A percentile compares a stretch with the other conserved stretches of the same genome.
These are phyloP conservation scores for Menidia beryllina DNA, from an alignment of 2,113 vertebrate genomes.

Conservation along the genomic window DNA sequence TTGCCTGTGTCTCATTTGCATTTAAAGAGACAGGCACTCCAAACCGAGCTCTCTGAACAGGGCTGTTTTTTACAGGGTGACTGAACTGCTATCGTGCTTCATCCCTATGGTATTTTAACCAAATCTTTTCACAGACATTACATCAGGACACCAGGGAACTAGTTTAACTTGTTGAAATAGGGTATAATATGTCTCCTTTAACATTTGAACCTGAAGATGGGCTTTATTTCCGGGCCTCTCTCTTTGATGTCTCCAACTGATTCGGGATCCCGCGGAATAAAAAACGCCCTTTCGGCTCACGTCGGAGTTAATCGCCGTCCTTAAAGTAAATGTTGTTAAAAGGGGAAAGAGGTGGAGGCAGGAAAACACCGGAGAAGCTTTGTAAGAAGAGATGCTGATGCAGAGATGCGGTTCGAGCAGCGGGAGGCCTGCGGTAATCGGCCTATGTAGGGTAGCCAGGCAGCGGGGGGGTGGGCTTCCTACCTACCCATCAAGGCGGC, in stretches of 20 bases:
- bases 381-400: slow-evolving; percentile 30
- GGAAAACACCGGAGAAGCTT: slow-evolving; percentile 34
- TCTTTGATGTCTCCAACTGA: not conserved
- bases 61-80: too few species aligned
- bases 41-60: too few species aligned
- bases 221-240: slow-evolving; percentile 41
- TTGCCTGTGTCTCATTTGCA: too few species aligned
- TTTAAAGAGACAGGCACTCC: too few species aligned
- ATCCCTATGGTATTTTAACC: too few species aligned
- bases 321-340: slow-evolving; percentile 34
- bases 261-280: slow-evolving; percentile 30
- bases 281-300: slow-evolving; percentile 10
- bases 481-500: slow-evolving; percentile 54
- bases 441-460: slow-evolving; percentile 29
- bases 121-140: too few species aligned
- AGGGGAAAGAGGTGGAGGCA: not conserved
- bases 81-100: too few species aligned
- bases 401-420: slow-evolving; percentile 39
- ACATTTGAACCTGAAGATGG: slow-evolving; percentile 47
- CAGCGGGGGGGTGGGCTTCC: slow-evolving; percentile 24
- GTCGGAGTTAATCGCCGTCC: not conserved
- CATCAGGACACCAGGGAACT: too few species aligned
- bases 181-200: too few species aligned
- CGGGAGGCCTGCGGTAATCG: slow-evolving; percentile 52
- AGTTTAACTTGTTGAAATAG: too few species aligned